A percentile compares a stretch with the other conserved stretches of the same genome.
phyloP scores from a whole-genome alignment of 1,140 invertebrate species.

The Euura lappo region DNA sequence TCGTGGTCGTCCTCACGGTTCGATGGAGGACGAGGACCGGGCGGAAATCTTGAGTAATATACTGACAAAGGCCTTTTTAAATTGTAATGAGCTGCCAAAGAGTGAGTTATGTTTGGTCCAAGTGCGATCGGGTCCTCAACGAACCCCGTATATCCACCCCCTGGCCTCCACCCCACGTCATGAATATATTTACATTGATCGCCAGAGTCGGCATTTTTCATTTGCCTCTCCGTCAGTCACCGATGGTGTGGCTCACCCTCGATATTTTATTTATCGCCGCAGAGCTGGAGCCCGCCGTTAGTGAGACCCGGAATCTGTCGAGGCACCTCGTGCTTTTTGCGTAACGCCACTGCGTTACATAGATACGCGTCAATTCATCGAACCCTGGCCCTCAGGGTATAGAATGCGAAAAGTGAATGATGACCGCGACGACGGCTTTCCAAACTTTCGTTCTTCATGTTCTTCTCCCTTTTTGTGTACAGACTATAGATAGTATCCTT shows the following conservation, averaged over 20 bases:
- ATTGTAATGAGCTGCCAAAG: slow-evolving; percentile 64
- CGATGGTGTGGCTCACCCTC: slow-evolving; percentile 30
- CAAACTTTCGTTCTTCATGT: background rate
- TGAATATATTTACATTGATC: slow-evolving; percentile 64
- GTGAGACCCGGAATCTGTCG: slow-evolving; percentile 1
- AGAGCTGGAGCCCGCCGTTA: slow-evolving; percentile 27
- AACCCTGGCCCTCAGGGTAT: background rate
- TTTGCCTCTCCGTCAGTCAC: slow-evolving; percentile 48
- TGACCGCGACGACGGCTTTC: background rate
- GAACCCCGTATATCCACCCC: slow-evolving; percentile 27
- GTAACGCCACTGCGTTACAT: background rate
- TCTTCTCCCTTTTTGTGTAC: background rate
- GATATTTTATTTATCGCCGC: slow-evolving; percentile 46
- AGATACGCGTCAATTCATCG: background rate
- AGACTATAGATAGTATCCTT: background rate
- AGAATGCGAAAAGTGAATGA: background rate
- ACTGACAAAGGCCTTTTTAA: slow-evolving; percentile 57
- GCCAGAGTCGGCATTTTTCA: slow-evolving; percentile 60
- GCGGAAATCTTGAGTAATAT: slow-evolving; percentile 38
- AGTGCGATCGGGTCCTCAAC: slow-evolving; percentile 49
- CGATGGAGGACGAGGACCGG: background rate
- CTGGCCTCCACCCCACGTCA: slow-evolving; percentile 53
- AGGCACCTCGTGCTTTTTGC: background rate
- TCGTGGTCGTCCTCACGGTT: background rate
- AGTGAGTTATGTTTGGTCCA: slow-evolving; percentile 58